These are phyloP conservation scores for Argentina silus DNA, from an alignment of 2,797 vertebrate species.

Conservation along the genomic window DNA sequence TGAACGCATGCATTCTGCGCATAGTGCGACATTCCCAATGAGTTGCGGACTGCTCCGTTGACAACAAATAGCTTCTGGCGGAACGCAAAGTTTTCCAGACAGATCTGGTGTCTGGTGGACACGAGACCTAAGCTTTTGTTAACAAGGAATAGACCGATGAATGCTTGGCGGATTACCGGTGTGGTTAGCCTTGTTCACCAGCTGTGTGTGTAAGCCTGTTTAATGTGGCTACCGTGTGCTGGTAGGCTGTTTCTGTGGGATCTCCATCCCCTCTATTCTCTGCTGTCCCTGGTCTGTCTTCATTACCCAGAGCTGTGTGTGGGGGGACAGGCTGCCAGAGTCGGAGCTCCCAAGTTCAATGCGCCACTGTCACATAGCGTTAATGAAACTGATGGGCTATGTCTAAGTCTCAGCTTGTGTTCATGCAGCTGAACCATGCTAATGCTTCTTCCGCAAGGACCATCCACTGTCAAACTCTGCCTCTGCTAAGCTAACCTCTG, in stretches of 20 bases:
- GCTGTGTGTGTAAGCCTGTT: slow-evolving; percentile 55
- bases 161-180: slow-evolving; percentile 52
- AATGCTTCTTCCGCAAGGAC: neutral
- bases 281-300: neutral
- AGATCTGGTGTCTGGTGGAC: too few relatives aligned
- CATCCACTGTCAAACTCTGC: neutral
- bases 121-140: slow-evolving; percentile 47
- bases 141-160: slow-evolving; percentile 52
- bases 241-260: slow-evolving; percentile 10
- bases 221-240: neutral
- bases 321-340: slow-evolving; percentile 13
- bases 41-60: too few relatives aligned
- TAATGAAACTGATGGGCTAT: slow-evolving; percentile 23
- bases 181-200: slow-evolving; percentile 34
- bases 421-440: neutral
- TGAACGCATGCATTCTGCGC: too few relatives aligned
- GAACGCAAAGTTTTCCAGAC: too few relatives aligned
- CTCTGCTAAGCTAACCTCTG: neutral
- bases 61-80: too few relatives aligned
- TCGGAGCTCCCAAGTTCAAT: neutral
- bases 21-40: too few relatives aligned
- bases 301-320: slow-evolving; percentile 1
- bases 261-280: neutral
- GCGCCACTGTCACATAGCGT: slow-evolving; percentile 6
- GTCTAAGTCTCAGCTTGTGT: slow-evolving; percentile 13